A percentile compares a stretch with the other conserved stretches of the same genome.
Evolutionary conservation across 2,797 vertebrate species (phyloP).

Genomic region (Siniperca scherzeri): DNA sequence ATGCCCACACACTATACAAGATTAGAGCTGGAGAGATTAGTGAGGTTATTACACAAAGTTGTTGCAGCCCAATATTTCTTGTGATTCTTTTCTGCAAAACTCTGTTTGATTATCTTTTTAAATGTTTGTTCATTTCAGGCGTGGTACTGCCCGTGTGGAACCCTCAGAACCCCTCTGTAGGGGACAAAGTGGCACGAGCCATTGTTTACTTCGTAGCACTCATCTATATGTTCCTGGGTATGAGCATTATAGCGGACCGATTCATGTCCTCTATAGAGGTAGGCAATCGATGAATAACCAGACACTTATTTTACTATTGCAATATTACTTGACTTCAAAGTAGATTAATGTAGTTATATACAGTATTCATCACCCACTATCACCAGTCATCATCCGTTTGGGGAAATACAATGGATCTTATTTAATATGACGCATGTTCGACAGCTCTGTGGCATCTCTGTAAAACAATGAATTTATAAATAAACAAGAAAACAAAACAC

Average conservation of each 20-base stretch:
- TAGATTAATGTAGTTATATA: slow-evolving; percentile 10
- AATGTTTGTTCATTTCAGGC: slow-evolving; percentile 59
- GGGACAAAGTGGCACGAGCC: slow-evolving; percentile 90
- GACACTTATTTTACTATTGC: not conserved
- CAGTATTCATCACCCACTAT: not conserved
- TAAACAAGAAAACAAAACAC: too few species aligned
- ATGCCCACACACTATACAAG: slow-evolving; percentile 1
- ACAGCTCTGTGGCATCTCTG: not conserved
- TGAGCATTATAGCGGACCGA: slow-evolving; percentile 91
- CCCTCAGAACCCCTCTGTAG: slow-evolving; percentile 89
- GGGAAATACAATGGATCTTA: not conserved
- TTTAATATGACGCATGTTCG: not conserved
- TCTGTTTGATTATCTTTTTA: not conserved
- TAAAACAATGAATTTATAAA: too few species aligned
- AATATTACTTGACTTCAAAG: not conserved
- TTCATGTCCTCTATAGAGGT: slow-evolving; percentile 92
- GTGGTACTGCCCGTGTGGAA: slow-evolving; percentile 90
- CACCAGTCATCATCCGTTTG: not conserved
- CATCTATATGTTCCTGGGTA: slow-evolving; percentile 92
- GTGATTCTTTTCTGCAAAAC: slow-evolving; percentile 1
- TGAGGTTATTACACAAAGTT: slow-evolving; percentile 8
- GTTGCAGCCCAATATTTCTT: slow-evolving; percentile 2
- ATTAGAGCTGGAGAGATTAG: slow-evolving; percentile 8
- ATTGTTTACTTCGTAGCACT: slow-evolving; percentile 91
- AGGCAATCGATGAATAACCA: not conserved